These are phyloP conservation scores for Ceramica pisi DNA, from an alignment of 2,888 invertebrate species.

Conservation along the genomic window DNA sequence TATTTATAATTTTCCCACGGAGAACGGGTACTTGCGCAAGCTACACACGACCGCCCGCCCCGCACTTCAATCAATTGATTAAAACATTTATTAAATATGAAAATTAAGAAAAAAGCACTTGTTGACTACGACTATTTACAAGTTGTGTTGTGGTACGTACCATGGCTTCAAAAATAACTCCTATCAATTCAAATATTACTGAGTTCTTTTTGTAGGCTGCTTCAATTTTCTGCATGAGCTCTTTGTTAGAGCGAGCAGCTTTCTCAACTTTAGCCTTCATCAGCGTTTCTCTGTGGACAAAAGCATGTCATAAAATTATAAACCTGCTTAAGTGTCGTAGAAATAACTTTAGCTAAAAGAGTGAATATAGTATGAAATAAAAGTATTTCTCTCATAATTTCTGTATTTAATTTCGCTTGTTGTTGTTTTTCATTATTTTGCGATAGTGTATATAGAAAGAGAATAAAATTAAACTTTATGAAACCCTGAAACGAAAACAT, in stretches of 20 bases:
- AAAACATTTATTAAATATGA: too few species aligned
- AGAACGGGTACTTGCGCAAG: too few species aligned
- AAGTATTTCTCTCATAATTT: background rate
- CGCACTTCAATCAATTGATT: too few species aligned
- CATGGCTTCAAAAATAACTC: constrained; percentile 19
- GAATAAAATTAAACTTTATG: background rate
- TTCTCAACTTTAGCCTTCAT: constrained; percentile 68
- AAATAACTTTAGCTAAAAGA: constrained; percentile 20
- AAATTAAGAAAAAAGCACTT: too few species aligned
- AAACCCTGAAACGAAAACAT: constrained; percentile 1
- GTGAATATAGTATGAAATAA: constrained; percentile 6
- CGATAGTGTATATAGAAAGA: background rate
- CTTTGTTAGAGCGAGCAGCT: constrained; percentile 51
- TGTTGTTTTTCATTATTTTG: background rate
- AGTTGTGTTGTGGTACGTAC: constrained; percentile 9
- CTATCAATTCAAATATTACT: constrained; percentile 42
- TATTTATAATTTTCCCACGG: too few species aligned
- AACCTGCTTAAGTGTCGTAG: constrained; percentile 6
- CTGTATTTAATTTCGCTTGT: constrained; percentile 32
- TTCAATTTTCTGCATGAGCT: constrained; percentile 59
- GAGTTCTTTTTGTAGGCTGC: constrained; percentile 54
- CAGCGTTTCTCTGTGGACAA: constrained; percentile 65
- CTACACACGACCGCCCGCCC: too few species aligned
- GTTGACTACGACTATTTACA: too few species aligned
- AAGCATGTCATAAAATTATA: background rate